Conservation (phyloP, 2,797 vertebrate genomes). For the Falco concolor region DNA sequence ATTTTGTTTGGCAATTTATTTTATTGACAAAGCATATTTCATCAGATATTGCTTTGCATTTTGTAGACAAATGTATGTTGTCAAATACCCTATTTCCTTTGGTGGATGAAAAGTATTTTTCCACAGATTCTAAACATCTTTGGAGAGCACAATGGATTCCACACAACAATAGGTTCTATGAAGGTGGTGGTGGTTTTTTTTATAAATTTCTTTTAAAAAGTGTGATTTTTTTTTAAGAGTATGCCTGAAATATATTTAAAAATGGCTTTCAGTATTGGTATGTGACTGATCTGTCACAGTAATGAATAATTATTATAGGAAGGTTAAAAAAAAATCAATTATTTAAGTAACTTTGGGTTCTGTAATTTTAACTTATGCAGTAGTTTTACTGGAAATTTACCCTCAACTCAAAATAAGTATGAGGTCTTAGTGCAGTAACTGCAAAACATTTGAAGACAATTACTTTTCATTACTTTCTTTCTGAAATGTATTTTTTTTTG, state of each 20-base stretch:
- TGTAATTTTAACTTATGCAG: background rate
- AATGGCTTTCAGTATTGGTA: background rate
- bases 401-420: background rate
- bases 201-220: background rate
- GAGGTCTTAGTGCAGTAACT: background rate
- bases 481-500: background rate
- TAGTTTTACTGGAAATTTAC: background rate
- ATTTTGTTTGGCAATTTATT: constrained; percentile 79
- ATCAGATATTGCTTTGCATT: constrained; percentile 74
- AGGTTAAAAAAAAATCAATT: background rate
- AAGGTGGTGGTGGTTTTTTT: background rate
- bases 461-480: background rate
- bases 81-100: constrained; percentile 71
- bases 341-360: background rate
- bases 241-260: background rate
- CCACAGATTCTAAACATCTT: constrained; percentile 44
- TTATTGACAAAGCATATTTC: constrained; percentile 78
- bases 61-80: constrained; percentile 76
- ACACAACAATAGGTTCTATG: background rate
- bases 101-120: constrained; percentile 66
- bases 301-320: background rate
- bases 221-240: background rate
- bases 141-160: background rate
- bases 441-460: background rate
- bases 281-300: background rate